Base-by-base conservation (phyloP, 2,888 invertebrate genomes). In the Drosophila hamatofila region DNA sequence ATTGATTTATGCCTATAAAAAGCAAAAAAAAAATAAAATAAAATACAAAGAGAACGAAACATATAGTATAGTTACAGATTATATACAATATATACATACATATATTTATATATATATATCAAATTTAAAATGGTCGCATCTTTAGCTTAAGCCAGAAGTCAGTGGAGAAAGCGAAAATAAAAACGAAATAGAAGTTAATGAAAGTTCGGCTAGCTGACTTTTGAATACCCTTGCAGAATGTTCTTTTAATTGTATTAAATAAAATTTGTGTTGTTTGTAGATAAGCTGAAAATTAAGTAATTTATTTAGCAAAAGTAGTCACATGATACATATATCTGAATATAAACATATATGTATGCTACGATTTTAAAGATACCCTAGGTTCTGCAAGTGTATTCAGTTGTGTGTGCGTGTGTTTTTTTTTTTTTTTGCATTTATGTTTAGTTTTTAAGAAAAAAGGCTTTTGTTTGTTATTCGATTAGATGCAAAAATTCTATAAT, bases 401-500 rank as follows among this genome's bases (percentile, higher is more conserved):
- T 25, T 60, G 55, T 51, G 16, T 48, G 46, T 48, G 18, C 11
- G 48, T 48, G 25, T 18, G n/a, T 62, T 54, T 35, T 14, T 14
- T 35, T 14, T 33, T 39, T 42, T 62, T 11, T 56, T 52, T 72
- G 18, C 42, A 33, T 42, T 39, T 57, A 23, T 14, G n/a, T 61
- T 78, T 78, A 70, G 61, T 78, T 74, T 23, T 54, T 66, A 77
- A 78, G 75, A 63, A 57, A 44, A 30, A 48, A 23, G 42, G 12
- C 14, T 33, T 61, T 57, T 58, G 35, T 78, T 67, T 49, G 37
- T 62, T 58, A 58, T 33, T 55, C 30, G 37, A 27, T 35, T 56
- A 68, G 56, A 33, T 16, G 49, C 57, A 66, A 73, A 54, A 42
- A 41, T 16, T n/a, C 27, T 48, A 23, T 52, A 12, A 46, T 14